These are phyloP conservation scores for Cataglyphis altisquamis DNA, from an alignment of 2,888 invertebrate species.

Conservation along the genomic window DNA sequence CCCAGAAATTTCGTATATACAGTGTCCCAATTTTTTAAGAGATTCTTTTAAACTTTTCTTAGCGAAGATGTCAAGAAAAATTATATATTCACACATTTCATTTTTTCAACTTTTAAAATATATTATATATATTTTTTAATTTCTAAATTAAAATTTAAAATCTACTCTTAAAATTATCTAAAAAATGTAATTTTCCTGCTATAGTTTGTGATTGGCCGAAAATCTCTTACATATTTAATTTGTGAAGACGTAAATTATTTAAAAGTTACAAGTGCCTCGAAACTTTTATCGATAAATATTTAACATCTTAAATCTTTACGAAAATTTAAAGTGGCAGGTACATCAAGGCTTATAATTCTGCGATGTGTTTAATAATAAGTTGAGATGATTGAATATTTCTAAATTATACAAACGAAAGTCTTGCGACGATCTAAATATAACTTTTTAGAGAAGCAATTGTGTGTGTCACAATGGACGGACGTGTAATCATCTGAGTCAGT, in stretches of 20 bases:
- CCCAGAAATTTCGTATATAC: not conserved
- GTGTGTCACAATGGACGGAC: slow-evolving; percentile 11
- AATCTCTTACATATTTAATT: not conserved
- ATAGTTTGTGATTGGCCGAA: not conserved
- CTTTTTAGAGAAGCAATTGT: not conserved
- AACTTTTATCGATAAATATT: not conserved
- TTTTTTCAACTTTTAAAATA: not conserved
- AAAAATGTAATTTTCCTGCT: not conserved
- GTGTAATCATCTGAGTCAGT: slow-evolving; percentile 13
- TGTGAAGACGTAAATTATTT: not conserved
- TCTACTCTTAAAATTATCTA: not conserved
- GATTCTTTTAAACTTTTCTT: not conserved
- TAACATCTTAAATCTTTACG: not conserved
- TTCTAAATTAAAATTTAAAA: slow-evolving; percentile 9
- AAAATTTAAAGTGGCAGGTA: not conserved
- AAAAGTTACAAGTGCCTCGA: not conserved
- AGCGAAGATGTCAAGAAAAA: not conserved
- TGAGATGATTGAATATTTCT: not conserved
- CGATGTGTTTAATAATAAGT: not conserved
- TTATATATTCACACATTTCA: not conserved
- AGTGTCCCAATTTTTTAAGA: not conserved
- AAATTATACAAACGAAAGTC: not conserved
- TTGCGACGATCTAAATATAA: not conserved
- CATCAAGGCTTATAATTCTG: not conserved
- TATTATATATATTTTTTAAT: not conserved